Evolutionary conservation across 2,113 vertebrate genomes (phyloP), one percentile per base, ranked within the genome.

Genomic region (Galeopterus variegatus): DNA sequence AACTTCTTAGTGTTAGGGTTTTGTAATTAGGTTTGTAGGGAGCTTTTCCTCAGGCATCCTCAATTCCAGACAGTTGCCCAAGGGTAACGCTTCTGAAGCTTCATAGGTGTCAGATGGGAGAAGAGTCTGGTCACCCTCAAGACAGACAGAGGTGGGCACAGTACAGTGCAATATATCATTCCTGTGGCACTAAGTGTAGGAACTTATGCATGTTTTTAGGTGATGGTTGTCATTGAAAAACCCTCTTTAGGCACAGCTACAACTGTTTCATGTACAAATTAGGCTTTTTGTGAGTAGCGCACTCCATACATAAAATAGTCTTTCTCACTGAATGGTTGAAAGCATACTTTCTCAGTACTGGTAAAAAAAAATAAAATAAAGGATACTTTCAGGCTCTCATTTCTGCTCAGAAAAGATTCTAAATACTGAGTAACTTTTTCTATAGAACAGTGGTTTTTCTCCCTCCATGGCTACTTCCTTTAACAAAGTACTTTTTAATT

Each of bases 371-470:
- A 41, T 14, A 19, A 26, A 75, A 48, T 50, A 62, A 90, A 85
- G 45, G 24, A 23, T 77, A 65, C 21, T 72, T 70, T 36, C 36
- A 92, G n/a, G 21, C 5, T 80, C 9, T 84, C 26, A 62, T 41
- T 89, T 96, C n/a, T 97, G 28, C 14, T 94, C 9, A 58, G 62
- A 81, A 82, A 88, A 93, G 81, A 94, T 86, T 85, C 65, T 94
- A 94, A 93, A 87, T 79, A 88, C 33, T 64, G 64, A 95, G 56
- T 73, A 56, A 76, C n/a, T 85, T 95, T 95, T 94, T 81, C 82
- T 94, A 36, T 6, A 91, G 73, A 93, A 48, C 24, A 72, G 0
- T 62, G 24, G 21, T 48, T 95, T 93, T 65, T 95, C 5, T 91
- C 91, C 65, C 91, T 7, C 15, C n/a, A 87, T 86, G 31, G 48